Evolutionary conservation across 2,888 invertebrate genomes (phyloP).

Genomic region (Ceratothoa steindachneri): DNA sequence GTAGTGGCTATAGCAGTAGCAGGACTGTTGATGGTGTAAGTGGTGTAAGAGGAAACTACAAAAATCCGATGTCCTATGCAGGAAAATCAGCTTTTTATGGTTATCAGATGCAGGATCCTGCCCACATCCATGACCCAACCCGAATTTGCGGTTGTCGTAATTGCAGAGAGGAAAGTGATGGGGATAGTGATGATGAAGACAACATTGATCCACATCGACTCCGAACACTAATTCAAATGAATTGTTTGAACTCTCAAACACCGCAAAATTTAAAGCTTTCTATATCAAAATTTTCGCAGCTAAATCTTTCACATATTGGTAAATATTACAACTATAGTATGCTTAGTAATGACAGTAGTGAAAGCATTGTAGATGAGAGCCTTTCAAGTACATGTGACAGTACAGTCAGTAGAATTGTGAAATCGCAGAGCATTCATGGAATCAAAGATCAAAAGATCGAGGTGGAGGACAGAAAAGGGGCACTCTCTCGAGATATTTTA

Average conservation of each 20-base stretch:
- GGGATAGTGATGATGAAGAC: constrained; percentile 49
- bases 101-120: constrained; percentile 52
- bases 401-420: constrained; percentile 38
- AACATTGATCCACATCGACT: constrained; percentile 42
- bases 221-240: constrained; percentile 37
- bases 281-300: constrained; percentile 67
- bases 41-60: neutral
- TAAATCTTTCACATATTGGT: constrained; percentile 64
- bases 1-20: constrained; percentile 50
- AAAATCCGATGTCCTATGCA: constrained; percentile 39
- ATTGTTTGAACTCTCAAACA: constrained; percentile 34
- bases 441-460: constrained; percentile 38
- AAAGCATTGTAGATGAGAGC: constrained; percentile 55
- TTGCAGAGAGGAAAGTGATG: neutral
- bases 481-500: constrained; percentile 39
- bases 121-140: constrained; percentile 53
- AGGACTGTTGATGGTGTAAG: constrained; percentile 49
- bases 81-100: constrained; percentile 44
- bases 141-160: neutral
- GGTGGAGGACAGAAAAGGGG: constrained; percentile 6
- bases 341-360: constrained; percentile 65
- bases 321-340: constrained; percentile 69
- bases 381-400: constrained; percentile 46
- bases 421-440: constrained; percentile 42
- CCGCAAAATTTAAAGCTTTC: constrained; percentile 38